Percentiles rank a stretch among this genome's conserved stretches.
phyloP scores from a whole-genome alignment of 2,888 invertebrate species.

The Sarcophaga rosellei region DNA sequence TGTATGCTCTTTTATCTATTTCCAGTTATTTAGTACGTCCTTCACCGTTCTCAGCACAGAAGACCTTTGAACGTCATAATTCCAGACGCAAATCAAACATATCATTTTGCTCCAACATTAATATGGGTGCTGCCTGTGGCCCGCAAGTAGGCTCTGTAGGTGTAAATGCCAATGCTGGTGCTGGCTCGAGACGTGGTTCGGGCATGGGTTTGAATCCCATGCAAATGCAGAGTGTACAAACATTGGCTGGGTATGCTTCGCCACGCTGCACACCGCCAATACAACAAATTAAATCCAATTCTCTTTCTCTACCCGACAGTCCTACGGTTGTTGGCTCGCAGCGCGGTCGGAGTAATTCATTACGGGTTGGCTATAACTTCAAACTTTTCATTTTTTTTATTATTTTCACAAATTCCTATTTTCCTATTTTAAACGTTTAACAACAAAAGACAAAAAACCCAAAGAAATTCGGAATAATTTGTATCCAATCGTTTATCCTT shows the following conservation, averaged over 20 bases:
- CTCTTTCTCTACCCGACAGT: slow-evolving; percentile 93
- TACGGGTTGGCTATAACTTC: slow-evolving; percentile 84
- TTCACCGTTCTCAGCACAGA: slow-evolving; percentile 96
- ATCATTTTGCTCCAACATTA: slow-evolving; percentile 92
- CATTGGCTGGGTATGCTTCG: slow-evolving; percentile 84
- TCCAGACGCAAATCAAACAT: slow-evolving; percentile 95
- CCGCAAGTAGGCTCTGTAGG: slow-evolving; percentile 81
- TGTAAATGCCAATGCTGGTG: slow-evolving; percentile 77
- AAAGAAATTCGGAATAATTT: not conserved
- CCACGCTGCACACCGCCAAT: slow-evolving; percentile 89
- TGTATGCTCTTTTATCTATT: slow-evolving; percentile 64
- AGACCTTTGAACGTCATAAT: slow-evolving; percentile 96
- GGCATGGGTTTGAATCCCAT: slow-evolving; percentile 84
- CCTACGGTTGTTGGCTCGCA: slow-evolving; percentile 91
- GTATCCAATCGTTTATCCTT: too few relatives aligned
- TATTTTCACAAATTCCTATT: not conserved
- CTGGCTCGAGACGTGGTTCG: slow-evolving; percentile 87
- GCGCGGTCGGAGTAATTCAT: slow-evolving; percentile 91
- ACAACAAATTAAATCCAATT: slow-evolving; percentile 92
- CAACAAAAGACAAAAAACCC: not conserved
- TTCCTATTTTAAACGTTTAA: not conserved
- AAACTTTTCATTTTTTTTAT: slow-evolving; percentile 57
- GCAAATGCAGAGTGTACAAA: slow-evolving; percentile 81
- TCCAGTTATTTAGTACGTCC: slow-evolving; percentile 94
- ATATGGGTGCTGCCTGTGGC: slow-evolving; percentile 85